phyloP scores from a whole-genome alignment of 2,888 invertebrate genomes.

The Lottia gigantea region DNA sequence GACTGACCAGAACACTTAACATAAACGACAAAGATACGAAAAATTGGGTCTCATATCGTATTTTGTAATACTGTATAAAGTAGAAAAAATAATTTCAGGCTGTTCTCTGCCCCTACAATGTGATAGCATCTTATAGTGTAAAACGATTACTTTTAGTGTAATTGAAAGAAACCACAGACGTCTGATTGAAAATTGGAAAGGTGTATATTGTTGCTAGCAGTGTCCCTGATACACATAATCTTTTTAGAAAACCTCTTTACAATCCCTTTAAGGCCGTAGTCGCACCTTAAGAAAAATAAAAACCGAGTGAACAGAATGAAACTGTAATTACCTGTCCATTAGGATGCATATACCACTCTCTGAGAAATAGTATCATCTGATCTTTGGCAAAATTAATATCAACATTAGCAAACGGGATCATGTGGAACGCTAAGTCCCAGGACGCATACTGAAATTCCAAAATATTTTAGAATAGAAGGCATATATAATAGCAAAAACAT shows the following conservation, averaged over 20 bases:
- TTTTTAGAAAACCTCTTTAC: no score
- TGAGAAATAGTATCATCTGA: constrained; percentile 64
- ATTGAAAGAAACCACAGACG: not conserved
- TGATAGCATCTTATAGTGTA: no score
- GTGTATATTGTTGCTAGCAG: no score
- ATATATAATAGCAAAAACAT: no score
- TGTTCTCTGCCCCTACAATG: no score
- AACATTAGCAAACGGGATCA: constrained; percentile 63
- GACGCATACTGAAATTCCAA: constrained; percentile 62
- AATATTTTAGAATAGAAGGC: not conserved
- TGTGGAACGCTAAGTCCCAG: constrained; percentile 67
- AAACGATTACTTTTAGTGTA: no score
- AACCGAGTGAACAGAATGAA: not conserved
- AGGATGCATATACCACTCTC: constrained; percentile 69
- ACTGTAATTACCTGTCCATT: constrained; percentile 66
- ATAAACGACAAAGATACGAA: no score
- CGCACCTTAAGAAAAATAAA: not conserved
- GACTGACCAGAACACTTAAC: no score
- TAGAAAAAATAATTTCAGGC: not conserved
- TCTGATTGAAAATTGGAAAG: no score
- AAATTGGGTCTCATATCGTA: no score
- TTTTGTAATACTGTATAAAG: not conserved
- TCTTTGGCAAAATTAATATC: constrained; percentile 67
- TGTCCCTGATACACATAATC: no score
- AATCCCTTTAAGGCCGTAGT: not conserved